Evolutionary conservation across 2,113 vertebrate species (phyloP).

Genomic region (Halichoeres trimaculatus): DNA sequence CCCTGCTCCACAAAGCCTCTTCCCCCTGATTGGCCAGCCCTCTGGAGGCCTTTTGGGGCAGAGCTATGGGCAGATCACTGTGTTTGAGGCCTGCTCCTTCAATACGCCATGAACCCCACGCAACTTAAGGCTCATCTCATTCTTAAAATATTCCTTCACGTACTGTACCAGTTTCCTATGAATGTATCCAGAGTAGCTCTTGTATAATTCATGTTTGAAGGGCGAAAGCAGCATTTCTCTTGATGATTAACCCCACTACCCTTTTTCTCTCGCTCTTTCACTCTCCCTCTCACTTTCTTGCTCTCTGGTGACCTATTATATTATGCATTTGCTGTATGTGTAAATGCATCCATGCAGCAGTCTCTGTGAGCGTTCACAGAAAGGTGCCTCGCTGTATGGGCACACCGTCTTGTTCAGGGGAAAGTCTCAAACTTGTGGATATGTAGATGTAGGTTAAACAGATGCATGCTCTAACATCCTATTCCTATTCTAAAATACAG

Average conservation of each 20-base stretch:
- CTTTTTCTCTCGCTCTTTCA: not conserved
- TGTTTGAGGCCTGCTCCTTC: no score
- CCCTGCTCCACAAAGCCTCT: no score
- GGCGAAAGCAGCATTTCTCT: conserved; percentile 1
- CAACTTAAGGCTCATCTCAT: not conserved
- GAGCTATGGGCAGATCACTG: no score
- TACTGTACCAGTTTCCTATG: not conserved
- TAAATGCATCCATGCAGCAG: not conserved
- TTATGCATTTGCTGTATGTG: conserved; percentile 7
- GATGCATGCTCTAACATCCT: not conserved
- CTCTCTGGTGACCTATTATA: not conserved
- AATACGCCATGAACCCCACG: no score
- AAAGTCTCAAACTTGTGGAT: not conserved
- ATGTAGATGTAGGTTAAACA: not conserved
- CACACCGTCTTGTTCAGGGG: not conserved
- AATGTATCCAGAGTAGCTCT: not conserved
- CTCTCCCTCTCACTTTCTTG: not conserved
- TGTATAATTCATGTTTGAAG: conserved; percentile 16
- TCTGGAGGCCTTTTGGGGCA: no score
- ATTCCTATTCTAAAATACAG: not conserved
- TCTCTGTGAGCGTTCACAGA: not conserved
- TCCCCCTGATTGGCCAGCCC: no score
- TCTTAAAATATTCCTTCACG: not conserved
- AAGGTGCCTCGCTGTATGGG: not conserved
- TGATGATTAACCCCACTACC: not conserved